These are phyloP conservation scores for Chymomyza procnemis DNA, from an alignment of 2,888 invertebrate genomes.

Conservation along the genomic window DNA sequence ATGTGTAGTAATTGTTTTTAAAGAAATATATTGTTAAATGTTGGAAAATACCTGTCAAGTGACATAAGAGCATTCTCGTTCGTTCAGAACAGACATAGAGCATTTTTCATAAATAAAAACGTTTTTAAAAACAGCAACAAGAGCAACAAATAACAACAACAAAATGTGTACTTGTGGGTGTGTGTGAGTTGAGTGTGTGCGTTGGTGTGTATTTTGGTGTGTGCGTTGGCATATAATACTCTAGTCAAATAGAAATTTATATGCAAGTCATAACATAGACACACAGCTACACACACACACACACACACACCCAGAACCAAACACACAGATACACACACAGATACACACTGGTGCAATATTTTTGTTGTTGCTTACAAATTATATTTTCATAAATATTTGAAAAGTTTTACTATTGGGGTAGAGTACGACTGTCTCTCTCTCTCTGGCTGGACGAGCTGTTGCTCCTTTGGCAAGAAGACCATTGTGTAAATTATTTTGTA, in stretches of 20 bases:
- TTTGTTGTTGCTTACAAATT: constrained; percentile 44
- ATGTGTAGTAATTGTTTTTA: constrained; percentile 62
- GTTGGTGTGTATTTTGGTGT: not conserved
- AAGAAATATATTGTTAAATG: constrained; percentile 52
- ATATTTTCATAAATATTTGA: constrained; percentile 71
- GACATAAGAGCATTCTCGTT: constrained; percentile 36
- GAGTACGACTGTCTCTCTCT: no score
- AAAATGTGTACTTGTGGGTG: constrained; percentile 9
- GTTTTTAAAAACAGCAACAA: not conserved
- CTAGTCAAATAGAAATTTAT: constrained; percentile 66
- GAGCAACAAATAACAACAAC: not conserved
- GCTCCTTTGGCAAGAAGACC: constrained; percentile 52
- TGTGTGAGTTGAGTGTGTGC: not conserved
- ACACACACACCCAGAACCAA: constrained; percentile 1
- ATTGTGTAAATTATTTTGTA: constrained; percentile 40
- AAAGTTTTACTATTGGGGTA: constrained; percentile 37
- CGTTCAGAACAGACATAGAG: not conserved
- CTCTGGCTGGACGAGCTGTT: constrained; percentile 23
- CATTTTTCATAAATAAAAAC: constrained; percentile 10
- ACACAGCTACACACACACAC: constrained; percentile 15
- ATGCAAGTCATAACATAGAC: constrained; percentile 63
- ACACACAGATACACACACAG: not conserved
- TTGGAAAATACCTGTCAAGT: constrained; percentile 65
- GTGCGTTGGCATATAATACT: constrained; percentile 40
- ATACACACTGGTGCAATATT: not conserved